These are phyloP conservation scores for Grammomys dolichurus DNA, from an alignment of 2,113 vertebrate genomes.

Conservation along the genomic window DNA sequence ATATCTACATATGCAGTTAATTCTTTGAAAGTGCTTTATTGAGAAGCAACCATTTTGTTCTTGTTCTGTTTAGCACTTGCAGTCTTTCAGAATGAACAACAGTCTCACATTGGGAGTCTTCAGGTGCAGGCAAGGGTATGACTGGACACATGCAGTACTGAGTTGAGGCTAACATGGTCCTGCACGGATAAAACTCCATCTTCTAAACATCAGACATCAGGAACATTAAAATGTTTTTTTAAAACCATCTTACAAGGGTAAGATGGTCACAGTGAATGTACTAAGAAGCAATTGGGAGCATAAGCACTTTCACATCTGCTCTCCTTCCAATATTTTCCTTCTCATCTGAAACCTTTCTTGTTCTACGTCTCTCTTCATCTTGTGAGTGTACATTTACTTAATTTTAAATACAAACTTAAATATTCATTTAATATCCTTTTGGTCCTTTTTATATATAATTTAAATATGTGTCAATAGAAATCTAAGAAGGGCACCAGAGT, in stretches of 20 bases:
- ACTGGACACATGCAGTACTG: neutral
- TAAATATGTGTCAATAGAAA: no score
- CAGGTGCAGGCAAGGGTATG: neutral
- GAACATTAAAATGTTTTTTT: neutral
- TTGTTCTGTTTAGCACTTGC: neutral
- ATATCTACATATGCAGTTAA: neutral
- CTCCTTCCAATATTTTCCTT: neutral
- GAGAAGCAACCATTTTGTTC: neutral
- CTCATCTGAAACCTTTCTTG: neutral
- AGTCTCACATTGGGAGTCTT: neutral
- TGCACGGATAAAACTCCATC: neutral
- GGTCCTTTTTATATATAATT: neutral
- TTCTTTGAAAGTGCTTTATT: neutral
- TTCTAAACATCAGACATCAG: neutral
- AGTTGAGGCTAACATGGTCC: neutral
- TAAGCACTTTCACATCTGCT: neutral
- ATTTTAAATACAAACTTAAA: neutral
- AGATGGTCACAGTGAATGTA: neutral
- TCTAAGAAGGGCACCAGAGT: no score
- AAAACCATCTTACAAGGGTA: neutral
- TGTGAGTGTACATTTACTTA: neutral
- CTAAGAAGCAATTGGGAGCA: neutral
- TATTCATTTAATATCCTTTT: neutral
- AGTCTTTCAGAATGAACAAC: neutral
- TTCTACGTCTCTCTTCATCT: neutral